These are phyloP conservation scores for Oophaga pumilio DNA, from an alignment of 2,113 vertebrate genomes.

Conservation along the genomic window DNA sequence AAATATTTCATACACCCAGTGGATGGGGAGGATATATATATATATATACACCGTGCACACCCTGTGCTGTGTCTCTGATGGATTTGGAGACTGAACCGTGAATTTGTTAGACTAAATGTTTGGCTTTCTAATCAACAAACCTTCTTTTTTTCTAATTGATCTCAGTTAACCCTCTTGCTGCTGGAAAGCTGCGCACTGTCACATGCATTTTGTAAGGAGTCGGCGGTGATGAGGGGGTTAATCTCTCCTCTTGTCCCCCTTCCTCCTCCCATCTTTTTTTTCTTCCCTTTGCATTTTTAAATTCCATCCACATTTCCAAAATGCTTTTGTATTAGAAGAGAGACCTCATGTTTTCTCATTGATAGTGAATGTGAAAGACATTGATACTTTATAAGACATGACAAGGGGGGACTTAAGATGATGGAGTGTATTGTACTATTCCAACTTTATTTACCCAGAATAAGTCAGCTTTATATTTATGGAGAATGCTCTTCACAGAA, in stretches of 20 bases:
- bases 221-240: background rate
- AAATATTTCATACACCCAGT: slow-evolving; percentile 13
- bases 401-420: background rate
- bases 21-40: slow-evolving; percentile 14
- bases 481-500: background rate
- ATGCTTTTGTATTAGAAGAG: slow-evolving; percentile 23
- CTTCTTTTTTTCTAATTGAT: slow-evolving; percentile 2
- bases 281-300: background rate
- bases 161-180: slow-evolving; percentile 1
- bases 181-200: background rate
- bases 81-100: slow-evolving; percentile 10
- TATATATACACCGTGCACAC: background rate
- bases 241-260: background rate
- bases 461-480: background rate
- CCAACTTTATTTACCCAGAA: background rate
- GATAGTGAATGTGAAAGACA: slow-evolving; percentile 5
- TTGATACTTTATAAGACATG: slow-evolving; percentile 4
- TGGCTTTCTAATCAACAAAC: slow-evolving; percentile 19
- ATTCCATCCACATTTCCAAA: slow-evolving; percentile 32
- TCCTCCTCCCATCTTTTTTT: background rate
- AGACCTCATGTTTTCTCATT: slow-evolving; percentile 16
- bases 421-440: no score
- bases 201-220: background rate
- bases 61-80: background rate
- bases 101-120: slow-evolving; percentile 34